These are phyloP conservation scores for Drosophila jambulina DNA, from an alignment of 1,140 invertebrate genomes.

Conservation along the genomic window DNA sequence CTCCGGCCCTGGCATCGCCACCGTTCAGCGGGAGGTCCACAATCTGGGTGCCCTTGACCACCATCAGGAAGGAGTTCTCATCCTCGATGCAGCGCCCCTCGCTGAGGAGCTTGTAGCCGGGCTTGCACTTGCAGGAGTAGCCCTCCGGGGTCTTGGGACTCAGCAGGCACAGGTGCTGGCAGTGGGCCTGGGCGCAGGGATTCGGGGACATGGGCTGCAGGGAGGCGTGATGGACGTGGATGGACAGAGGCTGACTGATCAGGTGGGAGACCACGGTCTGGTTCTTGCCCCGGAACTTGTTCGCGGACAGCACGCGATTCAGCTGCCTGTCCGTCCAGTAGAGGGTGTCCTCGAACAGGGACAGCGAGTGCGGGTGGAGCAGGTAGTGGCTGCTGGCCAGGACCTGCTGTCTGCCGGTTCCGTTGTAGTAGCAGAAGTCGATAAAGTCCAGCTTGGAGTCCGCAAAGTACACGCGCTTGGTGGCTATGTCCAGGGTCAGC, in stretches of 20 bases:
- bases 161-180: slow-evolving; percentile 96
- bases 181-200: slow-evolving; percentile 92
- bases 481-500: slow-evolving; percentile 97
- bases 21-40: slow-evolving; percentile 93
- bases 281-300: slow-evolving; percentile 96
- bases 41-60: slow-evolving; percentile 95
- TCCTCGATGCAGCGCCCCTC: slow-evolving; percentile 93
- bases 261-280: slow-evolving; percentile 97
- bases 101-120: slow-evolving; percentile 90
- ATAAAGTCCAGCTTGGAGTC: slow-evolving; percentile 99
- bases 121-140: slow-evolving; percentile 96
- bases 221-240: slow-evolving; percentile 97
- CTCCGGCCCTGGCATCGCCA: slow-evolving; percentile 90
- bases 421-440: slow-evolving; percentile 99
- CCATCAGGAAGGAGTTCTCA: slow-evolving; percentile 95
- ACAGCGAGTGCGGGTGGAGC: slow-evolving; percentile 97
- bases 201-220: slow-evolving; percentile 95
- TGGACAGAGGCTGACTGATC: slow-evolving; percentile 96
- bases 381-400: slow-evolving; percentile 95
- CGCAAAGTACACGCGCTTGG: slow-evolving; percentile 97
- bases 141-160: slow-evolving; percentile 89
- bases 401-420: slow-evolving; percentile 94
- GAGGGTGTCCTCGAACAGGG: slow-evolving; percentile 95
- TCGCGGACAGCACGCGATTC: slow-evolving; percentile 94
- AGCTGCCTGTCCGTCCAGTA: slow-evolving; percentile 99